Percentiles rank a stretch among this genome's conserved stretches.
Evolutionary conservation across 2,888 invertebrate species (phyloP).

Genomic region (Eledona agricola): DNA sequence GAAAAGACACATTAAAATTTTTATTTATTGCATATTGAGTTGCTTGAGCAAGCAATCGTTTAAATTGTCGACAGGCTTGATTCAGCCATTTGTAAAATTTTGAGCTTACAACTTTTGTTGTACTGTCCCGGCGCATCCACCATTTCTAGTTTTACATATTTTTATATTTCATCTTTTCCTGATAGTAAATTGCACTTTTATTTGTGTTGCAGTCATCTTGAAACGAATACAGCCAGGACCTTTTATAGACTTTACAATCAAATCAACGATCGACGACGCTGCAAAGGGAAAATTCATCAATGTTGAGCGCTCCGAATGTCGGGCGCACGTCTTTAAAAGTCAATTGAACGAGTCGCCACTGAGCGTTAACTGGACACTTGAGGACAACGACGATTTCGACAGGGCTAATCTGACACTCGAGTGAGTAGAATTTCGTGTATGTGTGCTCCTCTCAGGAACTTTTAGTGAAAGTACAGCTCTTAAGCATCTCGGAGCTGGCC

Average conservation of each 20-base stretch:
- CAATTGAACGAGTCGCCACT: slow-evolving; percentile 42
- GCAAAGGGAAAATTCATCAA: slow-evolving; percentile 42
- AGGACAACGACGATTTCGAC: slow-evolving; percentile 41
- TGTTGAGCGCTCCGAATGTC: slow-evolving; percentile 43
- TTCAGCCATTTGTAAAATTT: too few species aligned
- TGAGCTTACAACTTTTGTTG: slow-evolving; percentile 1
- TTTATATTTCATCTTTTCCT: slow-evolving; percentile 1
- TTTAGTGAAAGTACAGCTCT: too few species aligned
- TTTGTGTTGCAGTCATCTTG: slow-evolving; percentile 44
- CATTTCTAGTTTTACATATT: neutral
- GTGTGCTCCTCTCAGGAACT: neutral
- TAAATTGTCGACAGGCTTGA: too few species aligned
- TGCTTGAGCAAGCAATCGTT: too few species aligned
- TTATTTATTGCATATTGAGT: too few species aligned
- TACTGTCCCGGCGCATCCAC: too few species aligned
- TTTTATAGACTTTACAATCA: slow-evolving; percentile 44
- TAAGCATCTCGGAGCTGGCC: neutral
- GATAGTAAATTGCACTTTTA: slow-evolving; percentile 11
- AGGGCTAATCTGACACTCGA: slow-evolving; percentile 51
- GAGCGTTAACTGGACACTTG: slow-evolving; percentile 53
- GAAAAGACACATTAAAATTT: too few species aligned
- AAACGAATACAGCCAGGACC: slow-evolving; percentile 31
- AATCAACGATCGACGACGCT: slow-evolving; percentile 43
- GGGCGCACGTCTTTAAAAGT: slow-evolving; percentile 43
- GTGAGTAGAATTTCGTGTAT: slow-evolving; percentile 51